Evolutionary conservation across 2,888 invertebrate species (phyloP).

Genomic region (Liposcelis brunnea): DNA sequence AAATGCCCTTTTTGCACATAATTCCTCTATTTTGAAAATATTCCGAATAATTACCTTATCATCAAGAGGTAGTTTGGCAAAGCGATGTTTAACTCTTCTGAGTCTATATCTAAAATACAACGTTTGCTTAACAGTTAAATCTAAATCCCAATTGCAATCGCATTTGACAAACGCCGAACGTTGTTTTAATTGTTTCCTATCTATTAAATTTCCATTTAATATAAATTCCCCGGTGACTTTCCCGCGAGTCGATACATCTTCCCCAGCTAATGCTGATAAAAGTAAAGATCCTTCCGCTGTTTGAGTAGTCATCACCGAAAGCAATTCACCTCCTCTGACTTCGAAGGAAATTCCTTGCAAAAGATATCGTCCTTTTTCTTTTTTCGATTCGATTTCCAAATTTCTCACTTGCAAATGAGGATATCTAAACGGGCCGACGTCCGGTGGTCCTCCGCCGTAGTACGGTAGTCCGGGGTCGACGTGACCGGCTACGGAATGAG

Average conservation of each 20-base stretch:
- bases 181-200: not conserved
- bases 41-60: constrained; percentile 39
- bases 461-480: constrained; percentile 8
- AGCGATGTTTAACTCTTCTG: constrained; percentile 32
- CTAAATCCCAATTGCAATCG: constrained; percentile 60
- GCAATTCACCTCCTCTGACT: constrained; percentile 74
- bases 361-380: constrained; percentile 33
- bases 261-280: constrained; percentile 70
- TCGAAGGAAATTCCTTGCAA: constrained; percentile 70
- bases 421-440: constrained; percentile 24
- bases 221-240: constrained; percentile 5
- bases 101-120: constrained; percentile 67
- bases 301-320: constrained; percentile 73
- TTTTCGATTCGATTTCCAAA: constrained; percentile 42
- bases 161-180: constrained; percentile 59
- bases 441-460: constrained; percentile 4
- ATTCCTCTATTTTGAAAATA: constrained; percentile 2
- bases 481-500: constrained; percentile 7
- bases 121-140: constrained; percentile 81
- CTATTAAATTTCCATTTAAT: not conserved
- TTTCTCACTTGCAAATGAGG: constrained; percentile 48
- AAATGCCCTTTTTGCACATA: constrained; percentile 5
- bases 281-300: constrained; percentile 73
- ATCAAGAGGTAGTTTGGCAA: constrained; percentile 40
- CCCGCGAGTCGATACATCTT: constrained; percentile 18